phyloP scores from a whole-genome alignment of 2,797 vertebrate genomes.

The Lepidocolaptes lacrymiger region DNA sequence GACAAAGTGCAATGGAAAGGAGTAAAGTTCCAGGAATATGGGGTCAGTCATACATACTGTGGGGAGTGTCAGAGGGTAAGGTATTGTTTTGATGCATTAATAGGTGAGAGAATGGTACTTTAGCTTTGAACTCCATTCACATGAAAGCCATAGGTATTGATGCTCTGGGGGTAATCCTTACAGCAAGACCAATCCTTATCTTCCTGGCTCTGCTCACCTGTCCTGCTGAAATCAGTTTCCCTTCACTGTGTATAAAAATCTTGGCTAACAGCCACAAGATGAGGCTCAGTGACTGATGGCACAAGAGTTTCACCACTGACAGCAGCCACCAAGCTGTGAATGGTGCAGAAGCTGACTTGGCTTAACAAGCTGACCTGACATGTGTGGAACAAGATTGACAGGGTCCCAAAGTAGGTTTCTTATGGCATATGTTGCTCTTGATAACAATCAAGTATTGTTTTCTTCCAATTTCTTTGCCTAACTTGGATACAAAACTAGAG shows the following conservation, averaged over 20 bases:
- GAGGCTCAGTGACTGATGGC: not conserved
- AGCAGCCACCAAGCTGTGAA: not conserved
- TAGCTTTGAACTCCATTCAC: not conserved
- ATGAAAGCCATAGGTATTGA: not conserved
- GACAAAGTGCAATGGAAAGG: not conserved
- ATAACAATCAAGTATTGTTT: not conserved
- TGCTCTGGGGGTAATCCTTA: not conserved
- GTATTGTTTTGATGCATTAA: not conserved
- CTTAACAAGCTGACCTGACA: not conserved
- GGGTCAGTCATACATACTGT: not conserved
- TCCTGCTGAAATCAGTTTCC: not conserved
- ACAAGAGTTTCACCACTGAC: not conserved
- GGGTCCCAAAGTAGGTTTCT: not conserved
- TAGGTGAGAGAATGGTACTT: not conserved
- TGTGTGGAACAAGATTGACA: not conserved
- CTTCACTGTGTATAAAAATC: not conserved
- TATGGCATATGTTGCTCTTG: not conserved
- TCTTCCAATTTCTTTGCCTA: not conserved
- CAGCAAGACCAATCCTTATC: not conserved
- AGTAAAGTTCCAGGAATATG: not conserved
- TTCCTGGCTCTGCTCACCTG: not conserved
- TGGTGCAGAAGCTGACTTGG: not conserved
- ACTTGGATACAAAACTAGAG: not conserved
- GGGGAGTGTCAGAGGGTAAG: not conserved
- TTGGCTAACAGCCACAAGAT: no score